A percentile compares a stretch with the other conserved stretches of the same genome.
phyloP scores from a whole-genome alignment of 2,888 invertebrate genomes.

The Phaedon cochleariae region DNA sequence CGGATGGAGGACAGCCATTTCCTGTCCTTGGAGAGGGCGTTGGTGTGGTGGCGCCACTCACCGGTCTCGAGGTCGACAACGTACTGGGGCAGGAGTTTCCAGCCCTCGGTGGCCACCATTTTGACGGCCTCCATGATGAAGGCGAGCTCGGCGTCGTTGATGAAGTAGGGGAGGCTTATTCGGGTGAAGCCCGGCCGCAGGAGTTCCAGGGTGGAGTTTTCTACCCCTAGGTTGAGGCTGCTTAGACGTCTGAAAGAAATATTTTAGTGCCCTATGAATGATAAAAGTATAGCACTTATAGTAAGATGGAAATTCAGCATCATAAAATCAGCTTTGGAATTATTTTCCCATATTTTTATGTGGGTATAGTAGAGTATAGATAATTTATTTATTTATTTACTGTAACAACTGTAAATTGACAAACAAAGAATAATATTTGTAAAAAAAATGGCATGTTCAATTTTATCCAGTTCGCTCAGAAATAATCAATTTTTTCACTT shows the following conservation, averaged over 20 bases:
- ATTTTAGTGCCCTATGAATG: conserved; percentile 43
- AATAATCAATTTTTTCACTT: too few relatives aligned
- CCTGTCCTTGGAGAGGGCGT: conserved; percentile 80
- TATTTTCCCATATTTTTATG: too few relatives aligned
- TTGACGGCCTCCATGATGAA: conserved; percentile 85
- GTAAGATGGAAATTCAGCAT: too few relatives aligned
- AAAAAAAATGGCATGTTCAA: too few relatives aligned
- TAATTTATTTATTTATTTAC: too few relatives aligned
- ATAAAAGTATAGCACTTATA: too few relatives aligned
- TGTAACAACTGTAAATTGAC: too few relatives aligned
- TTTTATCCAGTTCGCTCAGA: too few relatives aligned
- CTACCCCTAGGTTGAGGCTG: conserved; percentile 57
- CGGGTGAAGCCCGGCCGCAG: conserved; percentile 87
- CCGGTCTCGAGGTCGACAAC: conserved; percentile 87
- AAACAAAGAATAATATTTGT: too few relatives aligned
- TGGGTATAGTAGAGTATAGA: too few relatives aligned
- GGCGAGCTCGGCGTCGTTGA: conserved; percentile 79
- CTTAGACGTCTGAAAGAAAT: conserved; percentile 60
- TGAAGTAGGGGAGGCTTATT: conserved; percentile 86
- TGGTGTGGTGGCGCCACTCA: conserved; percentile 87
- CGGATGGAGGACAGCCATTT: conserved; percentile 81
- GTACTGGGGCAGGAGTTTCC: conserved; percentile 89
- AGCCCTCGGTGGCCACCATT: conserved; percentile 88
- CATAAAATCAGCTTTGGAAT: too few relatives aligned
- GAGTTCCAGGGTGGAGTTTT: conserved; percentile 71